A percentile compares a stretch with the other conserved stretches of the same genome.
Evolutionary conservation across 1,140 invertebrate genomes (phyloP).

Genomic region (Aradophagus sp.): DNA sequence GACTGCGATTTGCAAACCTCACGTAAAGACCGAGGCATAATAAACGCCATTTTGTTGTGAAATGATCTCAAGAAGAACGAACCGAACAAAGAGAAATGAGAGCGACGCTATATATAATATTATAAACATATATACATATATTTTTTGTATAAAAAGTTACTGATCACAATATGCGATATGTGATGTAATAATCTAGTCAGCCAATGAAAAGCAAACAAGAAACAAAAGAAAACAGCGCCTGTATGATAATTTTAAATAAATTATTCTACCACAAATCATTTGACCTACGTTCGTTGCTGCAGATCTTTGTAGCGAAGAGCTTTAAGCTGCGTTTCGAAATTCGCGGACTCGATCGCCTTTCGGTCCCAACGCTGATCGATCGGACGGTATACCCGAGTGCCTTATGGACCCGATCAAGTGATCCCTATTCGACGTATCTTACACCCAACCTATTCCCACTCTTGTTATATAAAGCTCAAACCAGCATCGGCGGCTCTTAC

Average conservation of each 20-base stretch:
- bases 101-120: conserved; percentile 3
- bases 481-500: conserved; percentile 31
- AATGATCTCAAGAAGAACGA: too few relatives aligned
- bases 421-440: conserved; percentile 27
- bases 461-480: conserved; percentile 23
- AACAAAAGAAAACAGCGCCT: too few relatives aligned
- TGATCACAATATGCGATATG: conserved; percentile 30
- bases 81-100: too few relatives aligned
- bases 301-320: conserved; percentile 55
- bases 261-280: conserved; percentile 29
- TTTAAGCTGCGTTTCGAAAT: conserved; percentile 44
- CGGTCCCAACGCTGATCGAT: conserved; percentile 16
- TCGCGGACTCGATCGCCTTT: conserved; percentile 19
- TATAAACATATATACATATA: too few relatives aligned
- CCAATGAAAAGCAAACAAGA: conserved; percentile 14
- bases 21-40: too few relatives aligned
- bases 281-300: conserved; percentile 25
- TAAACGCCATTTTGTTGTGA: too few relatives aligned
- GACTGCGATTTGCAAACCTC: too few relatives aligned
- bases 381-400: conserved; percentile 65
- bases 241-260: conserved; percentile 50
- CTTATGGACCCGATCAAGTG: conserved; percentile 60
- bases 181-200: conserved; percentile 51
- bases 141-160: conserved; percentile 27
- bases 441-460: conserved; percentile 5